Evolutionary conservation across 2,113 vertebrate species (phyloP).

Genomic region (Lates calcarifer): DNA sequence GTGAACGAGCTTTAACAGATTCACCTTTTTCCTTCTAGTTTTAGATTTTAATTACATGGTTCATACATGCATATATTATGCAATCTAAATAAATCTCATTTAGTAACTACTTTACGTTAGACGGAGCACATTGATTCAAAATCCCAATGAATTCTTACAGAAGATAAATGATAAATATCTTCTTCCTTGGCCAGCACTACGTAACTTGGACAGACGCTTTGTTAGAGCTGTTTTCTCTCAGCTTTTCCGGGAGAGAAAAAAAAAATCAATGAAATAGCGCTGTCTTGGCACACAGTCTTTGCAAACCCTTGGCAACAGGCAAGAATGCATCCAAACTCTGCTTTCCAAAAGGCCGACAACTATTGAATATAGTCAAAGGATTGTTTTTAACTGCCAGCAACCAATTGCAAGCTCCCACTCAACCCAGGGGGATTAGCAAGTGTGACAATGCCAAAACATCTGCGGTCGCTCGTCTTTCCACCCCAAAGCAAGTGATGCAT

Average conservation of each 20-base stretch:
- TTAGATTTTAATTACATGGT: background rate
- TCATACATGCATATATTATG: background rate
- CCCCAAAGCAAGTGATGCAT: constrained; percentile 31
- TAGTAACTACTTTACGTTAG: background rate
- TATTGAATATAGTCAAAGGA: constrained; percentile 69
- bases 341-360: constrained; percentile 57
- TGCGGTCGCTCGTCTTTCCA: constrained; percentile 47
- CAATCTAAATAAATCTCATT: background rate
- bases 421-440: constrained; percentile 52
- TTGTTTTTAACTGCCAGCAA: constrained; percentile 67
- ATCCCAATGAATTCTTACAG: background rate
- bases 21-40: background rate
- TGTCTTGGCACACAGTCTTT: constrained; percentile 56
- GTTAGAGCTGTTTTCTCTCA: constrained; percentile 32
- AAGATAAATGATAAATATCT: background rate
- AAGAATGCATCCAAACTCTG: constrained; percentile 64
- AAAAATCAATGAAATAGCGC: constrained; percentile 49
- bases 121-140: background rate
- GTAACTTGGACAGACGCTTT: constrained; percentile 17
- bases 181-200: background rate
- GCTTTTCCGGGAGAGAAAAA: constrained; percentile 28
- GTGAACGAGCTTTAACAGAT: background rate
- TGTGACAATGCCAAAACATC: constrained; percentile 66
- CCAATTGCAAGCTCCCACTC: constrained; percentile 57
- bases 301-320: constrained; percentile 68